Conservation (phyloP, 2,113 vertebrate species). For the Pelecanoides urinatrix region DNA sequence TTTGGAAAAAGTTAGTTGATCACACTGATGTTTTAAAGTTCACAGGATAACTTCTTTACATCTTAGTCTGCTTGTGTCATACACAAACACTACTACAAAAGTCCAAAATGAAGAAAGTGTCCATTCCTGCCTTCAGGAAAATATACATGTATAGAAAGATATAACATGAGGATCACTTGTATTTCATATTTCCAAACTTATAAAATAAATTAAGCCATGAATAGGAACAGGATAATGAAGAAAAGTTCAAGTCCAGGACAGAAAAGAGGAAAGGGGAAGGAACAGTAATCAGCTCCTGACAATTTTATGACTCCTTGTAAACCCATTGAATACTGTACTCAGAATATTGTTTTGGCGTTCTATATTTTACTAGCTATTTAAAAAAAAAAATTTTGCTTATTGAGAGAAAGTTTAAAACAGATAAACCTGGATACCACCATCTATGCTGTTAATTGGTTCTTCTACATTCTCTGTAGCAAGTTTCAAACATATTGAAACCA, state of each 20-base stretch:
- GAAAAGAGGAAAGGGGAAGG: not conserved
- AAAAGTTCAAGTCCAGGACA: not conserved
- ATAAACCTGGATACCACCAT: not conserved
- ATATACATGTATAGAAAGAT: not conserved
- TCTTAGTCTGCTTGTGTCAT: not conserved
- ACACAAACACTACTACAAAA: not conserved
- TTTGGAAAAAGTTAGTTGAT: not conserved
- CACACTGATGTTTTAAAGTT: not conserved
- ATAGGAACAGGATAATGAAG: not conserved
- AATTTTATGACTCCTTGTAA: not conserved
- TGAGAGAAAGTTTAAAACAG: not conserved
- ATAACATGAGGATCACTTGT: not conserved
- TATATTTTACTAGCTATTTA: not conserved
- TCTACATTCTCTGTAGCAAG: not conserved
- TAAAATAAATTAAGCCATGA: not conserved
- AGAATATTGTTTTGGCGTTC: not conserved
- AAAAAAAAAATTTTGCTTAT: not conserved
- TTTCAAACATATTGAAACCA: not conserved
- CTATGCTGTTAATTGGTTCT: not conserved
- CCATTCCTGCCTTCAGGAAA: not conserved
- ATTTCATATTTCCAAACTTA: not conserved
- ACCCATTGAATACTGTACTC: not conserved
- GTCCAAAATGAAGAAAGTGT: not conserved
- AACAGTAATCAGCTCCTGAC: not conserved
- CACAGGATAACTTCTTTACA: not conserved